Conservation (phyloP, 2,113 vertebrate species). For the Garra rufa region DNA sequence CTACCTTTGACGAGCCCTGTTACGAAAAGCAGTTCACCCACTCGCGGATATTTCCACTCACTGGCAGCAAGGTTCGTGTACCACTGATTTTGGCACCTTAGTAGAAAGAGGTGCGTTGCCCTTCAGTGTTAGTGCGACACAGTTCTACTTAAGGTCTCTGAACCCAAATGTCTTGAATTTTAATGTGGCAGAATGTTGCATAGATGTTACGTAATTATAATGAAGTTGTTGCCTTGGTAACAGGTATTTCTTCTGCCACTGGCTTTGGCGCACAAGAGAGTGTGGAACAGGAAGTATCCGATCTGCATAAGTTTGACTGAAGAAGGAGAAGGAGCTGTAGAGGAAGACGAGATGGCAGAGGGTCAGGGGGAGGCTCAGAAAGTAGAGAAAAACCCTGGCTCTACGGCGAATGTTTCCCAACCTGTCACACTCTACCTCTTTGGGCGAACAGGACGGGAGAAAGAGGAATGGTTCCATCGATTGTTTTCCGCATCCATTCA, state of each 20-base stretch:
- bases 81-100: background rate
- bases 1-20: conserved; percentile 77
- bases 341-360: conserved; percentile 53
- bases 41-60: conserved; percentile 77
- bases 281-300: conserved; percentile 91
- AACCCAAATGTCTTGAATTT: background rate
- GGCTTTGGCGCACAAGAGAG: conserved; percentile 82
- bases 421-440: conserved; percentile 80
- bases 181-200: background rate
- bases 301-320: conserved; percentile 81
- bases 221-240: conserved; percentile 47
- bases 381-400: conserved; percentile 39
- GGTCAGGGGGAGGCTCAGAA: background rate
- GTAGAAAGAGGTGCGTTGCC: background rate
- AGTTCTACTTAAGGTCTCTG: background rate
- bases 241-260: conserved; percentile 85
- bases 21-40: conserved; percentile 73
- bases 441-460: conserved; percentile 85
- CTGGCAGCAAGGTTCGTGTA: conserved; percentile 78
- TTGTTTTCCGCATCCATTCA: conserved; percentile 72
- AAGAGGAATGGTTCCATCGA: conserved; percentile 89
- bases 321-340: conserved; percentile 46
- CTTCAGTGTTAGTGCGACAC: background rate
- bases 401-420: conserved; percentile 27
- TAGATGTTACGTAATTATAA: conserved; percentile 28